Base-by-base conservation (phyloP, 2,888 invertebrate genomes). In the Apodemia duryi region DNA sequence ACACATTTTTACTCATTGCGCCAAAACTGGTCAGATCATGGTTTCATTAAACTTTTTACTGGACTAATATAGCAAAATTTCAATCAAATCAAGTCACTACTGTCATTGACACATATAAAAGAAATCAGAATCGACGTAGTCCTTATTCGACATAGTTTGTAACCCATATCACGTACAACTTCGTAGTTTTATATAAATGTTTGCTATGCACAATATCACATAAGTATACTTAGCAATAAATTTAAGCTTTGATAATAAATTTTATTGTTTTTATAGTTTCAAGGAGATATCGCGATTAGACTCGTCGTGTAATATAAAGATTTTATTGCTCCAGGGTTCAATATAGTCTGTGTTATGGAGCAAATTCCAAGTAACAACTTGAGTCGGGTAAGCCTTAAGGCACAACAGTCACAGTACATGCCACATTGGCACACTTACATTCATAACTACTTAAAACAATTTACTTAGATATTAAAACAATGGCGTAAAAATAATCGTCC, bases 251-350 rank as follows among this genome's bases (percentile, higher is more conserved):
- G 74, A 84, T 86, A 84, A 86, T 85, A 84, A 85, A 70, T 77
- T 79, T 77, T 84, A 83, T 83, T 86, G 76, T 88, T 79, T 86
- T 91, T 90, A 85, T 90, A 87, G 89, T 90, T 86, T 89, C 85
- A 86, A 88, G 90, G 86, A 85, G 85, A 86, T 79, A 79, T 84
- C 83, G 82, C 84, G 78, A 78, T 83, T 81, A 83, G 77, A 81
- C 82, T 75, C 86, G 83, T 75, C 74, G 69, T 85, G 87, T 89
- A 86, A 82, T 77, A 86, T 85, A 86, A 80, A 77, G 77, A 73
- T 76, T 76, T 80, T 78, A 77, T 74, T 75, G 74, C 79, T 81
- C 75, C 80, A 81, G 81, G 80, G 82, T 76, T 71, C 71, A 76
- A 77, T 72, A 70, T 78, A 70, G 73, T 73, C 71, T 76, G 46